Conservation (phyloP, 1,140 invertebrate genomes). For the Araneus ventricosus region DNA sequence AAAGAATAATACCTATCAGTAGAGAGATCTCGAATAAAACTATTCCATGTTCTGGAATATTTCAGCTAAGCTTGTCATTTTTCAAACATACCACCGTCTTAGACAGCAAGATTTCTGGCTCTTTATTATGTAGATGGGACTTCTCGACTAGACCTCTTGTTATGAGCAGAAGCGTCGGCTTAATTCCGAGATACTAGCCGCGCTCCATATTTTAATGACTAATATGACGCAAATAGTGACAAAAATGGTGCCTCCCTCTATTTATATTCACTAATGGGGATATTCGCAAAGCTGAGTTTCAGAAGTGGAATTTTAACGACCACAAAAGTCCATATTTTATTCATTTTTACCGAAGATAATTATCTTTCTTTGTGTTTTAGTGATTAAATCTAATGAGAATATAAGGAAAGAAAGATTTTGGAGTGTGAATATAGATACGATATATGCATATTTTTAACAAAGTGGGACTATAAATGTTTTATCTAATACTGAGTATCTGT, state of each 20-base stretch:
- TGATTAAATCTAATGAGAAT: neutral
- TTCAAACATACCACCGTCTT: neutral
- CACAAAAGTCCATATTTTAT: neutral
- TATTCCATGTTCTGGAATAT: neutral
- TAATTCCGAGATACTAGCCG: constrained; percentile 40
- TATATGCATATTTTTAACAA: too few species aligned
- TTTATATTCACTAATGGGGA: constrained; percentile 36
- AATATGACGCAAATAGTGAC: constrained; percentile 23
- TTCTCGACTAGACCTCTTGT: neutral
- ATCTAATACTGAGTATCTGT: too few species aligned
- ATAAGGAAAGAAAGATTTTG: neutral
- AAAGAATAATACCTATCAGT: neutral
- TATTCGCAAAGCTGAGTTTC: neutral
- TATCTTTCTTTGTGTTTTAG: neutral
- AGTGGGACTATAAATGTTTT: too few species aligned
- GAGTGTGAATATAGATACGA: too few species aligned
- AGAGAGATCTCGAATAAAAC: neutral
- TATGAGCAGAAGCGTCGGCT: too few species aligned
- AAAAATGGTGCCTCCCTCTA: constrained; percentile 29
- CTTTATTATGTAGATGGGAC: constrained; percentile 53
- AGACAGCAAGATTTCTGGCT: neutral
- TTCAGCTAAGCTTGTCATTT: neutral
- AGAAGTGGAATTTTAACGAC: constrained; percentile 17
- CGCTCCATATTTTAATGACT: constrained; percentile 53
- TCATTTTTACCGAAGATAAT: neutral